These are phyloP conservation scores for Nesidiocoris tenuis DNA, from an alignment of 2,888 invertebrate genomes.

Conservation along the genomic window DNA sequence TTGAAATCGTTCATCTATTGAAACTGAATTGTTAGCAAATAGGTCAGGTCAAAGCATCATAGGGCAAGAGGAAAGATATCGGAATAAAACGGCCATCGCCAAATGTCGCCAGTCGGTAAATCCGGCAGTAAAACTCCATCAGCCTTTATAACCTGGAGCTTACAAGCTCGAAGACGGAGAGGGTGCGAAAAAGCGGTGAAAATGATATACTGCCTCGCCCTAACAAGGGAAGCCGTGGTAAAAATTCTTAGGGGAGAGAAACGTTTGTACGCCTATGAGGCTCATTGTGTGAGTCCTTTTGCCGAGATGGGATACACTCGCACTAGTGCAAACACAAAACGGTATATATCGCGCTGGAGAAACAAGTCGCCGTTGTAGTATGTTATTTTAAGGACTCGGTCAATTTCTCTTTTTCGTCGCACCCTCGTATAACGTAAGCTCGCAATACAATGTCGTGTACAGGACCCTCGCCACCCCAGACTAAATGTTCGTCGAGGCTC, in stretches of 20 bases:
- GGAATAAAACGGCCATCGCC: not conserved
- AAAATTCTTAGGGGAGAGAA: not conserved
- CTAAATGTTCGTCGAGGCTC: conserved; percentile 31
- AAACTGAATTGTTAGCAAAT: too few relatives aligned
- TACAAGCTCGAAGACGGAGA: not conserved
- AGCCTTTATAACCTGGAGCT: not conserved
- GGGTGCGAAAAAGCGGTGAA: conserved; percentile 32
- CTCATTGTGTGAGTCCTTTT: not conserved
- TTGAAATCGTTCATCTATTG: too few relatives aligned
- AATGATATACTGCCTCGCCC: conserved; percentile 27
- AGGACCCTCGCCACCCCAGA: not conserved
- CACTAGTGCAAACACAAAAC: not conserved
- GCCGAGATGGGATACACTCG: not conserved
- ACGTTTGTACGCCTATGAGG: not conserved
- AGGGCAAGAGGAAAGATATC: not conserved
- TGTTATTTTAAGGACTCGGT: conserved; percentile 13
- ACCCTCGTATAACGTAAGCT: not conserved
- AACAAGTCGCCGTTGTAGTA: not conserved
- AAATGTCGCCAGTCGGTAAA: not conserved
- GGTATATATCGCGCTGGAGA: not conserved
- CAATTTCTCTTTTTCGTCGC: not conserved
- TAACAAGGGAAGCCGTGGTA: conserved; percentile 21
- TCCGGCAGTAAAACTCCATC: not conserved
- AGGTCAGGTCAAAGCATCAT: not conserved
- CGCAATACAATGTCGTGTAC: not conserved